Conservation (phyloP, 2,113 vertebrate genomes). For the Gavialis gangeticus region DNA sequence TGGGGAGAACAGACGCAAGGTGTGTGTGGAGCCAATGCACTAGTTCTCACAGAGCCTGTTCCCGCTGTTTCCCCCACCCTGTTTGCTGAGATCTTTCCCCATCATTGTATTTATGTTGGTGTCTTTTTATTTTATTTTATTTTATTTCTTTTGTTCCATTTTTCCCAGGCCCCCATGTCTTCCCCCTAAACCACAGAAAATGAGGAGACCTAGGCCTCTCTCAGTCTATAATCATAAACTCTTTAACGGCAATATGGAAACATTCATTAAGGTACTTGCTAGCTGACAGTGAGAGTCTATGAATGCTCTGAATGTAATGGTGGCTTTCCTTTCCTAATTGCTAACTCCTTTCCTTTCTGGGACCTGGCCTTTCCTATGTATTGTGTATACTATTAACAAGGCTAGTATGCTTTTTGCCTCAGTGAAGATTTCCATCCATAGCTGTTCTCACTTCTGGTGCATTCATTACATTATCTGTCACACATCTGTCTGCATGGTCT, state of each 20-base stretch:
- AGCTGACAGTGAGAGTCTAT: constrained; percentile 81
- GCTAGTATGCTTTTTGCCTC: constrained; percentile 7
- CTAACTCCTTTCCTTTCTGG: constrained; percentile 3
- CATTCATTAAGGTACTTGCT: constrained; percentile 97
- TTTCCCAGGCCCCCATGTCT: constrained; percentile 96
- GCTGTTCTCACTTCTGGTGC: background rate
- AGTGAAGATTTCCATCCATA: background rate
- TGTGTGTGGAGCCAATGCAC: rapidly evolving
- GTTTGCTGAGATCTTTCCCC: constrained; percentile 58
- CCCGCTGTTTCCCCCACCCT: background rate
- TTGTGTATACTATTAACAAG: background rate
- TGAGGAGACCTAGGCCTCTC: constrained; percentile 98
- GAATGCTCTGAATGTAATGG: constrained; percentile 81
- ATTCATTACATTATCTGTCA: background rate
- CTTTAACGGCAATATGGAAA: constrained; percentile 99
- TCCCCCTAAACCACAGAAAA: constrained; percentile 99
- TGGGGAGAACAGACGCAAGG: rapidly evolving
- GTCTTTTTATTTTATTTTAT: constrained; percentile 76
- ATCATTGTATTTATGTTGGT: constrained; percentile 76
- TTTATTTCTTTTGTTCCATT: constrained; percentile 84
- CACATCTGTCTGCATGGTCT: rapidly evolving
- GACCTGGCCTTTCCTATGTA: background rate
- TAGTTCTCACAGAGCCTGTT: background rate
- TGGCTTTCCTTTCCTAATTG: constrained; percentile 69
- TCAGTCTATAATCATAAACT: constrained; percentile 98